A percentile compares a stretch with the other conserved stretches of the same genome.
These are phyloP conservation scores for Lepus timidus DNA, from an alignment of 2,113 vertebrate genomes.

Conservation along the genomic window DNA sequence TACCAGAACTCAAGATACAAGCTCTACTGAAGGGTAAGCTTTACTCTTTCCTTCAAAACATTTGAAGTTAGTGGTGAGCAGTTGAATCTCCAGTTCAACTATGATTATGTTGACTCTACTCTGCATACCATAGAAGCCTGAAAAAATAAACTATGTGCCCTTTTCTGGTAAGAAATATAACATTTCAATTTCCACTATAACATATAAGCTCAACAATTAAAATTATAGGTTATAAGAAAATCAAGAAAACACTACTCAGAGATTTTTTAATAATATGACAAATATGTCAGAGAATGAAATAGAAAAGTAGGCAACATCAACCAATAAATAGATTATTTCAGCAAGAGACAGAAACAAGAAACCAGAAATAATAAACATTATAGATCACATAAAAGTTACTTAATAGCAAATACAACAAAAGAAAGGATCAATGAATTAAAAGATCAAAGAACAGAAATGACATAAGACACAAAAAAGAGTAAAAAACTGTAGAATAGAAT, in stretches of 20 bases:
- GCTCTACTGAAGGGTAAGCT: not conserved
- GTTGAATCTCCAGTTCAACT: not conserved
- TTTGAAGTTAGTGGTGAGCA: not conserved
- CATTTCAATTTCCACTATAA: not conserved
- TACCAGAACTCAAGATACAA: too few species aligned
- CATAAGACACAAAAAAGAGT: not conserved
- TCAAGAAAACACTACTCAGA: too few species aligned
- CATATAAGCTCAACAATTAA: not conserved
- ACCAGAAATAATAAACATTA: not conserved
- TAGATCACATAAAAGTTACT: not conserved
- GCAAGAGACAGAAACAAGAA: not conserved
- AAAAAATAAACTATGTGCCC: not conserved
- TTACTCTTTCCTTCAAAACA: not conserved
- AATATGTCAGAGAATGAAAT: not conserved
- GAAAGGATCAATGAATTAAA: not conserved
- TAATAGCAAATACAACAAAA: not conserved
- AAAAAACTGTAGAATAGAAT: not conserved
- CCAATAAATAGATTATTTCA: not conserved
- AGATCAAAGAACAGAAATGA: not conserved
- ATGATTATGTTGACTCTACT: not conserved
- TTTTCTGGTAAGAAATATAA: not conserved
- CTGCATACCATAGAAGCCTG: not conserved
- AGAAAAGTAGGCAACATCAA: not conserved
- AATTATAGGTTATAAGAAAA: not conserved
- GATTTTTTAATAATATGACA: not conserved